Base-by-base conservation (phyloP, 2,888 invertebrate species). In the Sericinus montela region DNA sequence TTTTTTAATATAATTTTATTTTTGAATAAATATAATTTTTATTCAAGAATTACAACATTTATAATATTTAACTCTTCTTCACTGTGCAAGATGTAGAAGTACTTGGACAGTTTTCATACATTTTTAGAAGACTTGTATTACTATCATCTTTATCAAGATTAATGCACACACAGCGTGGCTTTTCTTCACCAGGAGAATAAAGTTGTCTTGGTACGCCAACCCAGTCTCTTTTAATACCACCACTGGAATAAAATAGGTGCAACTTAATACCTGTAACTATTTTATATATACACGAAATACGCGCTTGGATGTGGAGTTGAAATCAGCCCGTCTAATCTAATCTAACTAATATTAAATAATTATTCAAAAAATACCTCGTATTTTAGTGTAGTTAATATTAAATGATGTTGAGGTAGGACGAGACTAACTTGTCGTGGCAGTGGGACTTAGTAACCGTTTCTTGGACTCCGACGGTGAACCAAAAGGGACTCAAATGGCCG, bases 181-280 rank as follows among this genome's bases (percentile, higher is more conserved):
- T 81, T 36, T 91, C 85, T 3, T 91, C 88, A 0, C 93, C 93
- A 11, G 94, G 92, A 53, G 93, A 91, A 70, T 91, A 96, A 6
- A 95, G 90, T 75, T 95, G 93, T 54, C 98, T 91, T 0, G 99
- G 99, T 37, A 97, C 93, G 13, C 99, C 99, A 11, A 90, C 83
- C 98, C 98, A 99, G 53, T 92, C 88, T 61, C 99, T 91, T 44
- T 91, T 84, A 42, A 98, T 91, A 15, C 98, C 98, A 45, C 99
- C 99, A 89, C 98, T 98, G 75, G 1, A 59, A 90, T 85, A 60
- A 59, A 55, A 64, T 50, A 58, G 38, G 10, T 6, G 13, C 13
- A 40, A 19, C 14, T 8, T 25, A 25, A 8, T 1, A 25, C 8
- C 8, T n/a, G n/a, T n/a, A n/a, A n/a, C n/a, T n/a, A n/a, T n/a